phyloP scores from a whole-genome alignment of 2,888 invertebrate genomes.

The Pyrrhosoma nymphula region DNA sequence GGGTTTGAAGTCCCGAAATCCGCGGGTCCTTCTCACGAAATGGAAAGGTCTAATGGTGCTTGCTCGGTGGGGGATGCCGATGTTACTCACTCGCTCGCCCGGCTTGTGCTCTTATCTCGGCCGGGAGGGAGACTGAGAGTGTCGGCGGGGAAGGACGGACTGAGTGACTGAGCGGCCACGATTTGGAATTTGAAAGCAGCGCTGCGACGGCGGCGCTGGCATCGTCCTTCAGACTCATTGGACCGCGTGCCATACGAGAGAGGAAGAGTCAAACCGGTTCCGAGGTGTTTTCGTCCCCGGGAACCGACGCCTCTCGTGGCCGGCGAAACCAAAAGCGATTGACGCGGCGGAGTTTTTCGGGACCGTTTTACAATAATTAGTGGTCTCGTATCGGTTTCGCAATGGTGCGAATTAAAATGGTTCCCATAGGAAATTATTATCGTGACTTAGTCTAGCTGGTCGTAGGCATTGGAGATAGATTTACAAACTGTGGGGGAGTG shows the following conservation, averaged over 20 bases:
- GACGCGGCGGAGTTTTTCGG: not conserved
- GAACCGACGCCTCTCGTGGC: not conserved
- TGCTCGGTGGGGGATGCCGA: not conserved
- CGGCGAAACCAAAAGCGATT: not conserved
- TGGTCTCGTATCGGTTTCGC: not conserved
- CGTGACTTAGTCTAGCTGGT: not conserved
- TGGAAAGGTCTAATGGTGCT: too few species aligned
- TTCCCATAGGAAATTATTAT: not conserved
- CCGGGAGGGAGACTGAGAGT: not conserved
- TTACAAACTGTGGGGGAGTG: too few species aligned
- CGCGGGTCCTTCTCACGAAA: not conserved
- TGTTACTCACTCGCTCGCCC: not conserved
- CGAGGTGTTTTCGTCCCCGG: not conserved
- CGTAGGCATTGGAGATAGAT: too few species aligned
- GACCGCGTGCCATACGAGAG: not conserved
- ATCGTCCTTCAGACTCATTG: not conserved
- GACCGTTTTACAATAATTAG: not conserved
- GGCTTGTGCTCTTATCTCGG: not conserved
- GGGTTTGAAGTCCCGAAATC: not conserved
- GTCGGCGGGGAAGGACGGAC: not conserved
- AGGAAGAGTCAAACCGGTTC: conserved; percentile 9
- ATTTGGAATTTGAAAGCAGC: conserved; percentile 22
- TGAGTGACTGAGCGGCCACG: not conserved
- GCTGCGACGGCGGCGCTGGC: not conserved
- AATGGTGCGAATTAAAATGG: not conserved